Evolutionary conservation across 2,113 vertebrate genomes (phyloP), one percentile per base, ranked within the genome.

Genomic region (Tylochromis polylepis): DNA sequence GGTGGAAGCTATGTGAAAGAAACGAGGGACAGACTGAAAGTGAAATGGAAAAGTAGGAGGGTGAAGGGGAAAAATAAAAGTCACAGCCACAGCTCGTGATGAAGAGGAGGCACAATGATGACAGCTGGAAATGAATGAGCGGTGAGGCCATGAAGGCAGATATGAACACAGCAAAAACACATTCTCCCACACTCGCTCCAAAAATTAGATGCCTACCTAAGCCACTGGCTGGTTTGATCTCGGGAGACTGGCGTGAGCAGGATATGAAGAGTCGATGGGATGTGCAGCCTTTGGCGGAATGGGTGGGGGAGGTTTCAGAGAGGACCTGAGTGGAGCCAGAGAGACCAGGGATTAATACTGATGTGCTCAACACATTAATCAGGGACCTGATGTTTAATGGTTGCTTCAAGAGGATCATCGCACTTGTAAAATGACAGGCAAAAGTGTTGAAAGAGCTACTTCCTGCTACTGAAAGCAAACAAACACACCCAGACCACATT

Each of bases 181-280:
- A 89, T 36, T 77, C 72, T 53, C 72, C 27, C 72, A 53, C 46
- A 51, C 27, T 53, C 49, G 85, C 34, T 79, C 31, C 3, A 16
- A 41, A 55, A 53, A 87, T 6, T 20, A 60, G 72, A 82, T 81
- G 88, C 96, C 78, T 97, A 99, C 99, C 99, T 95, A 99, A 90
- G 92, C 98, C 98, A 72, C 97, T 97, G 56, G 93, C 55, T 79
- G 97, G 96, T 92, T 99, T 98, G 95, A 98, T 96, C 93, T 99
- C 98, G 4, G 97, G 96, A 7, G 98, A 97, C 91, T 98, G 98
- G 81, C 97, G 97, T 14, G 98, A 97, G 51, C 96, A 96, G 20
- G 97, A 97, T 58, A 97, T 97, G 95, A 99, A 98, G 65, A 99
- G 97, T 55, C 98, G 97, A 93, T 98, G 97, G 82, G 97, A 95